Percentiles rank a stretch among this genome's conserved stretches.
Conservation (phyloP, 2,113 vertebrate genomes). For the Scartelaos histophorus region DNA sequence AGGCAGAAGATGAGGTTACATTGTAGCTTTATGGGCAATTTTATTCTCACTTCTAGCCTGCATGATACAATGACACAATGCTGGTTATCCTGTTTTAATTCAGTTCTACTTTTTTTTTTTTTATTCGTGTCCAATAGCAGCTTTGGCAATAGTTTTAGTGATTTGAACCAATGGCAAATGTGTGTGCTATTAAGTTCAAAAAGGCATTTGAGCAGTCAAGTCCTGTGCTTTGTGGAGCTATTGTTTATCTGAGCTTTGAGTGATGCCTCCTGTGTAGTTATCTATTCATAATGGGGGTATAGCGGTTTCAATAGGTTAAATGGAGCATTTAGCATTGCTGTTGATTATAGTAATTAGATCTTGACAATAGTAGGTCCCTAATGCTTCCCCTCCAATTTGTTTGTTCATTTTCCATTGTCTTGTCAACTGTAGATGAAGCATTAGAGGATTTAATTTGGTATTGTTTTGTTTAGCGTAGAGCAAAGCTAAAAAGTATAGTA, state of each 20-base stretch:
- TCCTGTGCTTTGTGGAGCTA: neutral
- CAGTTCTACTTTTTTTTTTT: too few relatives aligned
- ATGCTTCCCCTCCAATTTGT: constrained; percentile 2
- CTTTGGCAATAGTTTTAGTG: neutral
- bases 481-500: neutral
- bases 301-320: constrained; percentile 7
- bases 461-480: neutral
- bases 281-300: constrained; percentile 3
- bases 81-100: neutral
- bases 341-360: constrained; percentile 8
- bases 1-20: neutral
- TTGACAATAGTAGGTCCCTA: neutral
- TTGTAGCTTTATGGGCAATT: neutral
- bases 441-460: neutral
- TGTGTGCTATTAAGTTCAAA: neutral
- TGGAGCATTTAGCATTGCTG: neutral
- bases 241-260: neutral
- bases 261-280: constrained; percentile 2
- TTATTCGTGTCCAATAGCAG: neutral
- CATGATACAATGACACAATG: neutral
- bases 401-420: constrained; percentile 6
- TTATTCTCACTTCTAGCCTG: neutral
- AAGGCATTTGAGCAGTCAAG: neutral
- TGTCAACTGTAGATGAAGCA: neutral
- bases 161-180: neutral